Conservation (phyloP, 2,888 invertebrate genomes). For the Eupithecia pulchellata region DNA sequence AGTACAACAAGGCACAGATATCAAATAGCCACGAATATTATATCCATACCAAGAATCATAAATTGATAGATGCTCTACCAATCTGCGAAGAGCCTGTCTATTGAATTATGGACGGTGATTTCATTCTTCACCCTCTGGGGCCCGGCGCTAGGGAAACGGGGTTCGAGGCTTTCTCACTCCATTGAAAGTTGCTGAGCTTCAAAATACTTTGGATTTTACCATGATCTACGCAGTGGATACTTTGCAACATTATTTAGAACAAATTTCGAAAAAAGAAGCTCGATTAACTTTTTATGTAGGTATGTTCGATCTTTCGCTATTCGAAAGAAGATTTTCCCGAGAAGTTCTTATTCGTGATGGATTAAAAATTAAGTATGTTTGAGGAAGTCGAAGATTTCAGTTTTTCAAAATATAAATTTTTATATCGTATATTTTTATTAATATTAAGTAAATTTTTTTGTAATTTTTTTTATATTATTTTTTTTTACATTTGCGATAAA, state of each 20-base stretch:
- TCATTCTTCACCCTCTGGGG: conserved; percentile 9
- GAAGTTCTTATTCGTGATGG: too few relatives aligned
- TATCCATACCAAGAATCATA: conserved; percentile 6
- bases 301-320: too few relatives aligned
- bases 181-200: conserved; percentile 9
- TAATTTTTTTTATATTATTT: too few relatives aligned
- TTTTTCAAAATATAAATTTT: too few relatives aligned
- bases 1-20: background rate
- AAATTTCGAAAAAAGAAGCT: too few relatives aligned
- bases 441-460: too few relatives aligned
- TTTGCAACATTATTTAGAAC: background rate
- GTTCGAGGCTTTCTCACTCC: background rate
- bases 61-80: conserved; percentile 13
- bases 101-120: conserved; percentile 12
- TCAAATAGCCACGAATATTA: background rate
- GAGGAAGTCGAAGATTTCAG: too few relatives aligned
- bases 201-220: conserved; percentile 4
- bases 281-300: too few relatives aligned
- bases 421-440: too few relatives aligned
- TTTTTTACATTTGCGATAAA: too few relatives aligned
- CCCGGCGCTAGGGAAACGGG: background rate
- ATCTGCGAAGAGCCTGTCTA: background rate
- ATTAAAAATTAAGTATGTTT: too few relatives aligned
- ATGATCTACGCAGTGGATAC: background rate
- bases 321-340: too few relatives aligned